These are phyloP conservation scores for Columba guinea DNA, from an alignment of 2,797 vertebrate species.

Conservation along the genomic window DNA sequence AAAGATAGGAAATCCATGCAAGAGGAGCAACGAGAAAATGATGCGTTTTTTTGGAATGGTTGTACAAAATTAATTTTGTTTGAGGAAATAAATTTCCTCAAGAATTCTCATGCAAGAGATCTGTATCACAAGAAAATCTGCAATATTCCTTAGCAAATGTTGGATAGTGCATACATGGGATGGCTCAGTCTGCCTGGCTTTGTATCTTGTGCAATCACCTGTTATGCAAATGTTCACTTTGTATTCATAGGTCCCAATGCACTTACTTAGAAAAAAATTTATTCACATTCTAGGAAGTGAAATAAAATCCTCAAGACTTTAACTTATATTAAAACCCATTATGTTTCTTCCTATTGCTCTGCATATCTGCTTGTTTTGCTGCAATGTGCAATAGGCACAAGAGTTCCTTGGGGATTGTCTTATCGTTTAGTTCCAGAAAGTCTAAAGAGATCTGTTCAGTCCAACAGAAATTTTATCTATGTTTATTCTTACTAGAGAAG, in stretches of 20 bases:
- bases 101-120: not conserved
- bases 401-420: not conserved
- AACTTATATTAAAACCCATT: not conserved
- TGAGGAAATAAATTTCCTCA: not conserved
- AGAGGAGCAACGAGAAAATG: not conserved
- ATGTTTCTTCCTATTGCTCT: not conserved
- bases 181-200: not conserved
- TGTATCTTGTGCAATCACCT: not conserved
- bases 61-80: not conserved
- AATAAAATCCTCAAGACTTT: not conserved
- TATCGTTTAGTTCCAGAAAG: conserved; percentile 14
- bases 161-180: not conserved
- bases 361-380: not conserved
- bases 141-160: not conserved
- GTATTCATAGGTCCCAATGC: not conserved
- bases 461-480: not conserved
- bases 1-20: not conserved
- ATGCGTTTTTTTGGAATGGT: not conserved
- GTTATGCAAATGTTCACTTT: not conserved
- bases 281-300: not conserved
- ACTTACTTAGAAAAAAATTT: not conserved
- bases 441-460: not conserved
- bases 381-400: not conserved
- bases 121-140: not conserved
- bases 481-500: not conserved